phyloP scores from a whole-genome alignment of 2,797 vertebrate species.

The Euthynnus affinis region DNA sequence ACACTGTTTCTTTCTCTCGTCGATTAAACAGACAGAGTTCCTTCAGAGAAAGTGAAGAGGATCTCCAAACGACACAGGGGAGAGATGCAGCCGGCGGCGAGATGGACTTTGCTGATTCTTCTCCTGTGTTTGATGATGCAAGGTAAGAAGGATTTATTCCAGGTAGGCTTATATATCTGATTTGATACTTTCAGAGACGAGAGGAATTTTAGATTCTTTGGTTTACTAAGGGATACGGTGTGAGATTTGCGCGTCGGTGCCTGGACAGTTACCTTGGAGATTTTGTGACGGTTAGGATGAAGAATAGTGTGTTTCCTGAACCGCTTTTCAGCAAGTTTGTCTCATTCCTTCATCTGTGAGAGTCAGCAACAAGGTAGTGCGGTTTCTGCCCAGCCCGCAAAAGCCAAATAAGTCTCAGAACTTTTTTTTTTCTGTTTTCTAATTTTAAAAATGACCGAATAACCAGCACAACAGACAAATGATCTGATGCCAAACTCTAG shows the following conservation, averaged over 20 bases:
- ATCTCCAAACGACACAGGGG: conserved; percentile 38
- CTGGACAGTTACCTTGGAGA: background rate
- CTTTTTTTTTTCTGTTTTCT: conserved; percentile 24
- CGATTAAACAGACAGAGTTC: conserved; percentile 26
- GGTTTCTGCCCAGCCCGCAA: conserved; percentile 20
- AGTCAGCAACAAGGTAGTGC: background rate
- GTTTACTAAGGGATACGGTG: background rate
- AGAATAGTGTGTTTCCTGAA: background rate
- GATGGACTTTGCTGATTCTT: conserved; percentile 77
- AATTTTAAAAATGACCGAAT: background rate
- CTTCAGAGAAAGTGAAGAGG: conserved; percentile 31
- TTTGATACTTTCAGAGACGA: background rate
- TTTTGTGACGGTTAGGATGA: background rate
- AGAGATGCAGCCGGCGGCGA: conserved; percentile 74
- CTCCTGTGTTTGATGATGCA: conserved; percentile 70
- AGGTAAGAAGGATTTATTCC: conserved; percentile 70
- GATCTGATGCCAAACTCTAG: accelerated
- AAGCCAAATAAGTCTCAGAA: conserved; percentile 9
- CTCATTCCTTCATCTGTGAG: background rate
- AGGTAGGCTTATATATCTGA: background rate
- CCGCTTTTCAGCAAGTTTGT: conserved; percentile 15
- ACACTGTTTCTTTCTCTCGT: conserved; percentile 20
- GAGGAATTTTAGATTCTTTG: background rate
- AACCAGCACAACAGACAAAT: too few species aligned
- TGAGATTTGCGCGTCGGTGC: background rate